phyloP scores from a whole-genome alignment of 2,888 invertebrate genomes.

The Ophion ellenae region DNA sequence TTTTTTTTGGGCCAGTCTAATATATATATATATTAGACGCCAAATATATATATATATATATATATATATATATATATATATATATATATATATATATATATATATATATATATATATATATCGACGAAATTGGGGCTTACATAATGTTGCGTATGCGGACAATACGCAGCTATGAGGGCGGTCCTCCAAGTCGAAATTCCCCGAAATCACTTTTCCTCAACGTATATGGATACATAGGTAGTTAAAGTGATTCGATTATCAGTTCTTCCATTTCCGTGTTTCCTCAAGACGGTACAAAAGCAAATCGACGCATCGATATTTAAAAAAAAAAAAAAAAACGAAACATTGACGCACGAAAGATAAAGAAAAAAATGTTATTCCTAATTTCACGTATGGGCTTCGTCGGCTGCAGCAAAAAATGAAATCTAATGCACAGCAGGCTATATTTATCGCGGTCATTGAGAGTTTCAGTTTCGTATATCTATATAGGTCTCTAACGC shows the following conservation, averaged over 20 bases:
- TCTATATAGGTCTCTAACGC: no score
- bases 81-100: constrained; percentile 11
- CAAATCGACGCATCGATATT: constrained; percentile 6
- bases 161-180: no score
- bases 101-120: neutral
- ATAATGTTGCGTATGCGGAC: no score
- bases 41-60: constrained; percentile 11
- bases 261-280: constrained; percentile 12
- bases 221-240: neutral
- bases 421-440: no score
- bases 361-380: neutral
- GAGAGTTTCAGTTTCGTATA: no score
- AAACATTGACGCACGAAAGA: no score
- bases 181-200: neutral
- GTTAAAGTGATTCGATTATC: constrained; percentile 1
- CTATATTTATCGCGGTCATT: no score
- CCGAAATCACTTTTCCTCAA: neutral
- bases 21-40: no score
- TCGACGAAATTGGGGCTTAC: no score
- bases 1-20: no score
- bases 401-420: constrained; percentile 13
- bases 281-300: neutral
- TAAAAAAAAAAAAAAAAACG: neutral
- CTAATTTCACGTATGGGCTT: constrained; percentile 5
- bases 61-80: constrained; percentile 10